A percentile compares a stretch with the other conserved stretches of the same genome.
phyloP scores from a whole-genome alignment of 2,797 vertebrate species.

The Lepidocolaptes lacrymiger region DNA sequence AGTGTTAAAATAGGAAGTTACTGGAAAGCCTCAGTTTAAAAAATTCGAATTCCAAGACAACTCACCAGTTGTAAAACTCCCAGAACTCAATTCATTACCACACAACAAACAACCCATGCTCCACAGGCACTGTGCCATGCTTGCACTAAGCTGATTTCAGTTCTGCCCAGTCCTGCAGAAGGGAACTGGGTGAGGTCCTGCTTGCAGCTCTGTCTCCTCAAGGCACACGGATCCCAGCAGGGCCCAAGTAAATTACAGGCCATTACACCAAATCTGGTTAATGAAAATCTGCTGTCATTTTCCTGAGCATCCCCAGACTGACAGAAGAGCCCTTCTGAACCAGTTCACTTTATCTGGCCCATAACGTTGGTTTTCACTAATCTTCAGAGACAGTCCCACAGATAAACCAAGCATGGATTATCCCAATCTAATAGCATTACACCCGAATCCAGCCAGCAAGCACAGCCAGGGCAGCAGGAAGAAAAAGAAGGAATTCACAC shows the following conservation, averaged over 20 bases:
- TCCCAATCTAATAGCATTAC: conserved; percentile 68
- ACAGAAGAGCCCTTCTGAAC: conserved; percentile 24
- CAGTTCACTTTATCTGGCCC: conserved; percentile 33
- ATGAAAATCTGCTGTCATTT: conserved; percentile 49
- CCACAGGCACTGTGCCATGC: neutral
- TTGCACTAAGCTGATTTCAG: neutral
- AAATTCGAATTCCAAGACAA: neutral
- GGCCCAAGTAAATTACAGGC: neutral
- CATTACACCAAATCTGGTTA: conserved; percentile 30
- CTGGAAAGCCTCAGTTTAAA: neutral
- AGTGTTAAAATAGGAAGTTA: neutral
- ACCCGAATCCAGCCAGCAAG: conserved; percentile 3
- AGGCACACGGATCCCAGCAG: neutral
- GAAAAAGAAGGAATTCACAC: conserved; percentile 46
- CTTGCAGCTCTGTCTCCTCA: neutral
- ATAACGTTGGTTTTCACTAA: conserved; percentile 46
- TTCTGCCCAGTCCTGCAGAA: neutral
- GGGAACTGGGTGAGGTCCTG: neutral
- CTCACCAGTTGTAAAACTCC: neutral
- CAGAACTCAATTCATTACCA: neutral
- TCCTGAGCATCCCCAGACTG: conserved; percentile 31
- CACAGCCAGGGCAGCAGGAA: conserved; percentile 26
- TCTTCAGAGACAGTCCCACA: conserved; percentile 68
- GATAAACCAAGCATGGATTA: conserved; percentile 69
- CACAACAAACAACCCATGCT: neutral